Conservation (phyloP, 2,113 vertebrate genomes). For the Limnothrissa miodon region DNA sequence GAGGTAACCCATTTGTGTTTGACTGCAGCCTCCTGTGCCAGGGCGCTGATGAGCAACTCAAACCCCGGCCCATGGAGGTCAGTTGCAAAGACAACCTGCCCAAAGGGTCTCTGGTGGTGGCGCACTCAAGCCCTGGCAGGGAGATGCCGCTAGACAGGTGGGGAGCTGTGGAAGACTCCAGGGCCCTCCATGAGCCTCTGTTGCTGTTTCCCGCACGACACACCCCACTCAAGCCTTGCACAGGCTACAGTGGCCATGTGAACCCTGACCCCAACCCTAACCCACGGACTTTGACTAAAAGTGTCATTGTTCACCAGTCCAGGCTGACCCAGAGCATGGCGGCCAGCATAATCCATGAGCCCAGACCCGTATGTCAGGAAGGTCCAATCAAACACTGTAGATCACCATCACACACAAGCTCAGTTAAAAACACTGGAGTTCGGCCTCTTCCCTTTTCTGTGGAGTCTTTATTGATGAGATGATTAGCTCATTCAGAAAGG, state of each 20-base stretch:
- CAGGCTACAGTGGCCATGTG: constrained; percentile 29
- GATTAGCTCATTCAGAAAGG: constrained; percentile 34
- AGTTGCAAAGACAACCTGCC: constrained; percentile 35
- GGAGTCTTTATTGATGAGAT: constrained; percentile 72
- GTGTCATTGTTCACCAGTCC: constrained; percentile 16
- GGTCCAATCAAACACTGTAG: not conserved
- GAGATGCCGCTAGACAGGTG: constrained; percentile 28
- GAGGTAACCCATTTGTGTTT: constrained; percentile 54
- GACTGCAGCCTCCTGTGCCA: constrained; percentile 64
- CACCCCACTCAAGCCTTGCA: constrained; percentile 25
- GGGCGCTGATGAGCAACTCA: constrained; percentile 43
- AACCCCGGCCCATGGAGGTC: constrained; percentile 40
- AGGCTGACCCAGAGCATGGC: constrained; percentile 42
- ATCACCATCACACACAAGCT: constrained; percentile 27
- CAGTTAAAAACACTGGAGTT: constrained; percentile 54
- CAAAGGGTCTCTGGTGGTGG: constrained; percentile 26
- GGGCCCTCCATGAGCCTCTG: constrained; percentile 30
- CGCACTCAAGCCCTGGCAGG: constrained; percentile 33
- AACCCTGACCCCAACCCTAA: constrained; percentile 20
- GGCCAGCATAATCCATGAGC: constrained; percentile 28
- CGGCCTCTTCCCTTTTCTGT: constrained; percentile 69
- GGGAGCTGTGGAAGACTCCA: constrained; percentile 4
- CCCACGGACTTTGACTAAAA: constrained; percentile 38
- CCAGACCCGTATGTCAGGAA: not conserved
- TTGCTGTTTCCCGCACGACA: constrained; percentile 25